Conservation (phyloP, 1,140 invertebrate species). For the Galleria mellonella region DNA sequence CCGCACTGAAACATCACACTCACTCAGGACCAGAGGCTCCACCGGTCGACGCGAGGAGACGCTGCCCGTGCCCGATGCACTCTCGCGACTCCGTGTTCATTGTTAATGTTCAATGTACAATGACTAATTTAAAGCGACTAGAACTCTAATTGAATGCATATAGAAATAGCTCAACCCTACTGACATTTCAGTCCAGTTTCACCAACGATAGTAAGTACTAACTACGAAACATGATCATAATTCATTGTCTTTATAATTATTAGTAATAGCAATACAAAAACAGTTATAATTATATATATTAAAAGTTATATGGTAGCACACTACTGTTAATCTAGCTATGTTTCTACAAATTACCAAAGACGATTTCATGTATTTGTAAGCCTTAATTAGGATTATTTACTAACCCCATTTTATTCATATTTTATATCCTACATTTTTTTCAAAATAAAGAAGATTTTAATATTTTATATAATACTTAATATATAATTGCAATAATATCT, state of each 20-base stretch:
- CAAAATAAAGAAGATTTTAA: neutral
- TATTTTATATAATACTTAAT: neutral
- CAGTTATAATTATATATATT: neutral
- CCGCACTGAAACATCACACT: conserved; percentile 83
- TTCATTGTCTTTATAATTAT: neutral
- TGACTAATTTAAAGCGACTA: conserved; percentile 26
- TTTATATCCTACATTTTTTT: neutral
- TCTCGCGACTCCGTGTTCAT: conserved; percentile 15
- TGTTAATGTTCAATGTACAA: conserved; percentile 25
- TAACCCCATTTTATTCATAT: conserved; percentile 8
- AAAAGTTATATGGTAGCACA: no score
- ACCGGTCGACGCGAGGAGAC: neutral
- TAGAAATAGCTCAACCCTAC: conserved; percentile 1
- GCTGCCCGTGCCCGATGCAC: conserved; percentile 6
- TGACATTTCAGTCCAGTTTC: neutral
- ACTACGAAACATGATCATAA: conserved; percentile 5
- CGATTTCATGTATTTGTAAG: conserved; percentile 10
- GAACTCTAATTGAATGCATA: conserved; percentile 16
- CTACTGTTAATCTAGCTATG: conserved; percentile 10
- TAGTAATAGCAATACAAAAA: conserved; percentile 5
- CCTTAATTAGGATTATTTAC: conserved; percentile 9
- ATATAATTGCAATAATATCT: conserved; percentile 1
- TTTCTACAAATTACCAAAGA: conserved; percentile 7
- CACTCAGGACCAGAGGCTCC: conserved; percentile 56
- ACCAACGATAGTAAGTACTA: conserved; percentile 5